Evolutionary conservation across 2,888 invertebrate genomes (phyloP), one percentile per base, ranked within the genome.

Genomic region (Lepas anatifera): DNA sequence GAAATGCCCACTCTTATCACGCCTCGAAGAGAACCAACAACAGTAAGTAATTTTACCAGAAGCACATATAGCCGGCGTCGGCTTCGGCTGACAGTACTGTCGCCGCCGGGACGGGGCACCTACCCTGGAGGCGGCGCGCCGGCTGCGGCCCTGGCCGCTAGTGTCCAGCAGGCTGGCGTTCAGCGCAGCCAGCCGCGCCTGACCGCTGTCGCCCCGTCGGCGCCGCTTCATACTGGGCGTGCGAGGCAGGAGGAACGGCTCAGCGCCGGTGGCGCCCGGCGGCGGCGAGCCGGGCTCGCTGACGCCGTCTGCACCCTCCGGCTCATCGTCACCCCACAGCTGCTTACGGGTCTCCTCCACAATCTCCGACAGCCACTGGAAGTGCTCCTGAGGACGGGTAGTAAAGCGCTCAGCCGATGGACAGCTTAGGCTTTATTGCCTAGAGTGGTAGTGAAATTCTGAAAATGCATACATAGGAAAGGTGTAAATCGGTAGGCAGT

Each of bases 371-470:
- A 66, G 66, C 66, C 66, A 66, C 16, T 66, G 37, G 39, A 39
- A 39, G 66, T 66, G 66, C 39, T 66, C 66, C 66, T 66, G 66
- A 3, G 52, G n/a, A n/a, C n/a, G n/a, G n/a, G n/a, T n/a, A n/a
- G n/a, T n/a, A n/a, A n/a, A n/a, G n/a, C n/a, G n/a, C n/a, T n/a
- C n/a, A n/a, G n/a, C n/a, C n/a, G n/a, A n/a, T n/a, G n/a, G n/a
- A n/a, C n/a, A n/a, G n/a, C n/a, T n/a, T n/a, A n/a, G n/a, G n/a
- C n/a, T n/a, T n/a, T n/a, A n/a, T n/a, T n/a, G n/a, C n/a, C n/a
- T n/a, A n/a, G n/a, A n/a, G n/a, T n/a, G n/a, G n/a, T n/a, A n/a
- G n/a, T n/a, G n/a, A n/a, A n/a, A n/a, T n/a, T n/a, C n/a, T n/a
- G n/a, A n/a, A n/a, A n/a, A n/a, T n/a, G n/a, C n/a, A n/a, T n/a